These are phyloP conservation scores for Sternarchorhynchus goeldii DNA, from an alignment of 2,797 vertebrate species.

Conservation along the genomic window DNA sequence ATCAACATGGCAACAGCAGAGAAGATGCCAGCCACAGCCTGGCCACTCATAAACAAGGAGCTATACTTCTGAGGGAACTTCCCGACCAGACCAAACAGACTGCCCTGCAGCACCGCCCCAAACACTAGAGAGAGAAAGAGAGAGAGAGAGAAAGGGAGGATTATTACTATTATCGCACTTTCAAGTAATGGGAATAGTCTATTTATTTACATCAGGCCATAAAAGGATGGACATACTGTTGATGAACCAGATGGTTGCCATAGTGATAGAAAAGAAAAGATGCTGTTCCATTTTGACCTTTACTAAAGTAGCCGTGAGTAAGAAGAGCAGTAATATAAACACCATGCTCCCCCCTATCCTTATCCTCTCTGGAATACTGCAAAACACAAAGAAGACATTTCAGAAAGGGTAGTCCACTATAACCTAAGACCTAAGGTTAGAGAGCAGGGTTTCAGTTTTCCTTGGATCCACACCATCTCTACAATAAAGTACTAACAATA, in stretches of 20 bases:
- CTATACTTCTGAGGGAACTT: conserved; percentile 77
- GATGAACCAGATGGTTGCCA: conserved; percentile 83
- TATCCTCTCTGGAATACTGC: conserved; percentile 77
- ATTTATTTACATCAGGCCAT: not conserved
- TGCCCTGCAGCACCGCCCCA: conserved; percentile 81
- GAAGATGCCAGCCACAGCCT: conserved; percentile 85
- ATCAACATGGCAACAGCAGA: conserved; percentile 83
- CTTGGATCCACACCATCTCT: not conserved
- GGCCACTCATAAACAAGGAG: conserved; percentile 84
- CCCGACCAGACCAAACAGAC: conserved; percentile 82
- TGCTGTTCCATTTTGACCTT: conserved; percentile 70
- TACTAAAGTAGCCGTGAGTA: conserved; percentile 76
- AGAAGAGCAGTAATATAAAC: conserved; percentile 78
- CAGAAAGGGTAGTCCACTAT: not conserved
- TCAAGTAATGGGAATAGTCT: not conserved
- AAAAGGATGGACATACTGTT: conserved; percentile 75
- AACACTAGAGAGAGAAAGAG: conserved; percentile 70
- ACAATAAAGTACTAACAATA: not conserved
- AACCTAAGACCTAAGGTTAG: not conserved
- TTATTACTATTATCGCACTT: no score
- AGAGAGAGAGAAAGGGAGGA: not conserved
- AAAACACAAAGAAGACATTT: conserved; percentile 38
- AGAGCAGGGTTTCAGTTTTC: not conserved
- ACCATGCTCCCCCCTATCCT: conserved; percentile 80
- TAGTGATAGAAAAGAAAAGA: conserved; percentile 79